Evolutionary conservation across 1,140 invertebrate species (phyloP).

Genomic region (Drosophila orosa): DNA sequence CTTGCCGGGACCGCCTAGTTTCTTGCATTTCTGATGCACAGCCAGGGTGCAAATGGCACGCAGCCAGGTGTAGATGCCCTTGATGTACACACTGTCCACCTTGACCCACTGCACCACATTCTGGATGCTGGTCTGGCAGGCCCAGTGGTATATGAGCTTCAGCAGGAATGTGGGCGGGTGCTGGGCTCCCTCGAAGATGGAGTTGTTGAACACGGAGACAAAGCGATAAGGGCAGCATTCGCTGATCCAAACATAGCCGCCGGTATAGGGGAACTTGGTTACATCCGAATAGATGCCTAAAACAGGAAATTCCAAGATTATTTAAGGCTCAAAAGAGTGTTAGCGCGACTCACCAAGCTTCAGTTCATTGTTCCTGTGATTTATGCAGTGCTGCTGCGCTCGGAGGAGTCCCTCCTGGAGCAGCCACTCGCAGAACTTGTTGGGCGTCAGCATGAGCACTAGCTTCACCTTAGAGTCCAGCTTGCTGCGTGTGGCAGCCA

Average conservation of each 20-base stretch:
- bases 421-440: slow-evolving; percentile 94
- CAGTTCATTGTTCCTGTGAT: slow-evolving; percentile 88
- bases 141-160: slow-evolving; percentile 95
- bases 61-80: slow-evolving; percentile 91
- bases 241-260: slow-evolving; percentile 95
- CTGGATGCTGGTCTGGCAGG: slow-evolving; percentile 93
- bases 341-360: slow-evolving; percentile 87
- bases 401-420: slow-evolving; percentile 92
- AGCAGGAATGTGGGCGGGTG: slow-evolving; percentile 91
- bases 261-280: slow-evolving; percentile 92
- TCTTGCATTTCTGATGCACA: slow-evolving; percentile 89
- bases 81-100: slow-evolving; percentile 90
- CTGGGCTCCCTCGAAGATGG: slow-evolving; percentile 92
- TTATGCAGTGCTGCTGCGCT: slow-evolving; percentile 90
- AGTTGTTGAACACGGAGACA: slow-evolving; percentile 93
- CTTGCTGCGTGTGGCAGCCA: slow-evolving; percentile 85
- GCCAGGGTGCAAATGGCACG: slow-evolving; percentile 91
- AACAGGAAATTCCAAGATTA: neutral
- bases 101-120: slow-evolving; percentile 95
- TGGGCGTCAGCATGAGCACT: slow-evolving; percentile 90
- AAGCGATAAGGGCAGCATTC: slow-evolving; percentile 93
- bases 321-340: neutral
- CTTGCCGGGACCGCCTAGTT: slow-evolving; percentile 88
- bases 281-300: slow-evolving; percentile 92
- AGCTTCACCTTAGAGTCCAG: slow-evolving; percentile 91